These are phyloP conservation scores for Hyles lineata DNA, from an alignment of 2,888 invertebrate species.

Conservation along the genomic window DNA sequence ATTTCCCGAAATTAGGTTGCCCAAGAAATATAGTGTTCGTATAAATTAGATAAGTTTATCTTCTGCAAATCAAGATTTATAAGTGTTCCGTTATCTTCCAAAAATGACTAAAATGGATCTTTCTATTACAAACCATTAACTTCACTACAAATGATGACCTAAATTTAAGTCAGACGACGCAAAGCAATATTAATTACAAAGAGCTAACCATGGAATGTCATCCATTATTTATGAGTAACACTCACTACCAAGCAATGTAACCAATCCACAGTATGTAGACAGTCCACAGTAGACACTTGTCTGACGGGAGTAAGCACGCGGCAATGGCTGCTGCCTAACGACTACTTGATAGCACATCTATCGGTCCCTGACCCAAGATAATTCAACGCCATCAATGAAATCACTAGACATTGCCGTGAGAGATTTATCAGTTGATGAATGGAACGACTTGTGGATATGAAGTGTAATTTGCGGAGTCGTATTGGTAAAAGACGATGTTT, in stretches of 20 bases:
- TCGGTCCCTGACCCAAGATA: slow-evolving; percentile 17
- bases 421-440: not conserved
- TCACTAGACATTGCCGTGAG: not conserved
- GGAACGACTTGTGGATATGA: not conserved
- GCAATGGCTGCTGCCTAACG: not conserved
- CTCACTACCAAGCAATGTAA: not conserved
- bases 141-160: too few relatives aligned
- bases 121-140: too few relatives aligned
- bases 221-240: not conserved
- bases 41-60: too few relatives aligned
- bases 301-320: not conserved
- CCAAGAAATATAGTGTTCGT: too few relatives aligned
- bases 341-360: slow-evolving; percentile 17
- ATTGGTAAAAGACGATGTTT: too few relatives aligned
- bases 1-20: too few relatives aligned
- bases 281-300: not conserved
- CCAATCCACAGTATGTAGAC: not conserved
- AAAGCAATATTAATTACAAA: too few relatives aligned
- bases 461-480: not conserved
- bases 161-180: too few relatives aligned
- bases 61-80: too few relatives aligned
- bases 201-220: not conserved
- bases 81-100: too few relatives aligned
- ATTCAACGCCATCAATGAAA: slow-evolving; percentile 8
- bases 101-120: too few relatives aligned